These are phyloP conservation scores for Melinopterus prodromus DNA, from an alignment of 2,888 invertebrate species.

Conservation along the genomic window DNA sequence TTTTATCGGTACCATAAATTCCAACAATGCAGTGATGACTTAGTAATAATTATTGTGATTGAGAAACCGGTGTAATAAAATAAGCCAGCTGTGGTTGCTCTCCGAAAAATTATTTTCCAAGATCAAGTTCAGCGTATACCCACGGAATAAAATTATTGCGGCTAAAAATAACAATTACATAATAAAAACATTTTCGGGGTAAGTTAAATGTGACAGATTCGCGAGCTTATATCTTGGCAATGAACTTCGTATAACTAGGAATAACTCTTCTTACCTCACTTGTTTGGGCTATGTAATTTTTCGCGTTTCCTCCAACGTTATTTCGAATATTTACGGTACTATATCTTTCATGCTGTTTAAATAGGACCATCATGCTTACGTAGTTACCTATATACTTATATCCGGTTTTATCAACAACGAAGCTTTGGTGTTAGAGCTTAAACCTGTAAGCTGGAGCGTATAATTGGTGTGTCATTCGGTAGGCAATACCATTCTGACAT, in stretches of 20 bases:
- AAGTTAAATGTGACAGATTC: conserved; percentile 15
- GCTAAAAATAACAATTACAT: conserved; percentile 18
- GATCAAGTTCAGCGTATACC: conserved; percentile 18
- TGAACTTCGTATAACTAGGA: conserved; percentile 11
- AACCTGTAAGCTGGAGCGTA: too few species aligned
- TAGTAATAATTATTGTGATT: not conserved
- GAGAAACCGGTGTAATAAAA: not conserved
- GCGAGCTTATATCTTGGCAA: conserved; percentile 22
- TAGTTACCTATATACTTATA: not conserved
- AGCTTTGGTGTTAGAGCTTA: too few species aligned
- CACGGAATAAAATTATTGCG: not conserved
- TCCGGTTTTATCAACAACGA: too few species aligned
- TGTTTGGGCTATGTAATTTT: conserved; percentile 18
- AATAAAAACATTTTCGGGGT: conserved; percentile 17
- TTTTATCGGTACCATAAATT: not conserved
- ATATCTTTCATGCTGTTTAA: not conserved
- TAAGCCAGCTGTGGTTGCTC: not conserved
- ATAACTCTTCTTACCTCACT: conserved; percentile 22
- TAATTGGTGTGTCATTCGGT: too few species aligned
- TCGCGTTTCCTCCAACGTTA: conserved; percentile 7
- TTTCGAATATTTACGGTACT: conserved; percentile 10
- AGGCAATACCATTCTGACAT: too few species aligned
- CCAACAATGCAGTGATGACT: not conserved
- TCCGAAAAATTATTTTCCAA: not conserved
- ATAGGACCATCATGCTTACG: not conserved